A percentile compares a stretch with the other conserved stretches of the same genome.
Evolutionary conservation across 2,888 invertebrate species (phyloP).

Genomic region (Pinctada fucata): DNA sequence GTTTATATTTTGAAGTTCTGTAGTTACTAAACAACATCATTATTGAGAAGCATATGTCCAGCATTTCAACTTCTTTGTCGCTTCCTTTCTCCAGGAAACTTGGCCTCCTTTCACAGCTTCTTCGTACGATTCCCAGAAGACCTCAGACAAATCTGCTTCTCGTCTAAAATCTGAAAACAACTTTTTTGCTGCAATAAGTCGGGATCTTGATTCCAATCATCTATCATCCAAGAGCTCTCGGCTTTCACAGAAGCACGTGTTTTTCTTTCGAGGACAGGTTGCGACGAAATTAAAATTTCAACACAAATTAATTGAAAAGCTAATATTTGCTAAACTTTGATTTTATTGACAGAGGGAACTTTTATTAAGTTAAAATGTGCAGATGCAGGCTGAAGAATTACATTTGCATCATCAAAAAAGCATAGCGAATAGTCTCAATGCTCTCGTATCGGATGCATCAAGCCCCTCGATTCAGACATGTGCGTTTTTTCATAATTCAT

Average conservation of each 20-base stretch:
- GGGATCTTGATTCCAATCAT: neutral
- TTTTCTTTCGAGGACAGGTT: constrained; percentile 17
- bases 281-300: constrained; percentile 23
- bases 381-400: constrained; percentile 17
- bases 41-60: too few species aligned
- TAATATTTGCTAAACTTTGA: constrained; percentile 9
- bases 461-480: constrained; percentile 9
- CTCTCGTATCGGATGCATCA: constrained; percentile 4
- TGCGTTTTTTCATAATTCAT: constrained; percentile 30
- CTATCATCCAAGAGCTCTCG: neutral
- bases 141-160: too few species aligned
- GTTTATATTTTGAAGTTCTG: too few species aligned
- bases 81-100: too few species aligned
- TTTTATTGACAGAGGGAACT: constrained; percentile 19
- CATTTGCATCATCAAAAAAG: constrained; percentile 22
- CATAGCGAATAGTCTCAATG: neutral
- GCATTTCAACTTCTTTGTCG: too few species aligned
- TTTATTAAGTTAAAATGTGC: constrained; percentile 21
- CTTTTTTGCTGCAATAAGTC: too few species aligned
- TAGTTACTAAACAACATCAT: too few species aligned
- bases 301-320: constrained; percentile 33
- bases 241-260: constrained; percentile 20
- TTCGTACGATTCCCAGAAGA: too few species aligned
- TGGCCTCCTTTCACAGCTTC: too few species aligned
- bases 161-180: too few species aligned